Percentiles rank a stretch among this genome's conserved stretches.
These are phyloP conservation scores for Phrynocephalus forsythii DNA, from an alignment of 2,797 vertebrate species.

Conservation along the genomic window DNA sequence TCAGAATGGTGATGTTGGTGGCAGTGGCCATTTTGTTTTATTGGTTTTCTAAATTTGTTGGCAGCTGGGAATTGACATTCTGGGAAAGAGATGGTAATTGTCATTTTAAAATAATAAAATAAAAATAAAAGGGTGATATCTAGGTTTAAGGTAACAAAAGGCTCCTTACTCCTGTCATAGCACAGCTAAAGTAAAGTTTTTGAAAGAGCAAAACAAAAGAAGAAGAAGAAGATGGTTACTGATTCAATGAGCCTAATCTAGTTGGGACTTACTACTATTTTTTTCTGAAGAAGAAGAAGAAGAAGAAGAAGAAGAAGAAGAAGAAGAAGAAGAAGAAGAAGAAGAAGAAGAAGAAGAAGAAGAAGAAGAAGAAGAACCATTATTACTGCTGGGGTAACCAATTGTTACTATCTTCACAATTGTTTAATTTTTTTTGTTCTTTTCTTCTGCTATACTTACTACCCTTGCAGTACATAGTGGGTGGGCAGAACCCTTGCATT, in stretches of 20 bases:
- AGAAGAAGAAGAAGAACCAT: neutral
- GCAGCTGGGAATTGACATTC: neutral
- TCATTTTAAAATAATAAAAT: neutral
- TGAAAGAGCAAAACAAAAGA: neutral
- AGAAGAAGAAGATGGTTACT: neutral
- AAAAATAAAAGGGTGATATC: neutral
- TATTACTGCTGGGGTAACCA: neutral
- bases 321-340: no score
- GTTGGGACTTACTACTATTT: no score
- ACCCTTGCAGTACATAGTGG: neutral
- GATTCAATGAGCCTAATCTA: no score
- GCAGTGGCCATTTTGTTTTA: neutral
- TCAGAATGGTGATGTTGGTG: neutral
- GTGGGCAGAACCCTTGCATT: neutral
- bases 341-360: no score
- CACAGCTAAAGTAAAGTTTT: neutral
- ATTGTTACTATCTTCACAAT: neutral
- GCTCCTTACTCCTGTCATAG: neutral
- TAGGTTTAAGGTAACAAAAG: no score
- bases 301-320: no score
- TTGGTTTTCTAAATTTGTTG: neutral
- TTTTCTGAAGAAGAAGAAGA: no score
- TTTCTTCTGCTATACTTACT: no score
- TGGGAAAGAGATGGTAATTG: neutral
- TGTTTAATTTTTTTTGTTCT: neutral